Evolutionary conservation across 2,113 vertebrate genomes (phyloP), one percentile per base, ranked within the genome.

Genomic region (Mastomys coucha): DNA sequence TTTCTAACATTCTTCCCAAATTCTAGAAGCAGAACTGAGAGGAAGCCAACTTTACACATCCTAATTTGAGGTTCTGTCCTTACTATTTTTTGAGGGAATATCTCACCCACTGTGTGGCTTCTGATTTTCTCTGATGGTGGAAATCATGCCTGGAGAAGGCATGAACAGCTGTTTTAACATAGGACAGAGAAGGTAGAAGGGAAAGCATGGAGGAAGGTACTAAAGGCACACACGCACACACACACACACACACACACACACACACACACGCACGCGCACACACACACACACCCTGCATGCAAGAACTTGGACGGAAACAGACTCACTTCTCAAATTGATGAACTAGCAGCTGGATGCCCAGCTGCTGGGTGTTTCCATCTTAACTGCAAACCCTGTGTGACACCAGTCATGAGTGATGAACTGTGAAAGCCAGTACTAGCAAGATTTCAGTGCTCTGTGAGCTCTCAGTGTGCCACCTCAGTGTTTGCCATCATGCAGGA

Each of bases 221-320:
- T 82, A 9, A 81, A 78, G 73, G 77, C 91, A 86, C 53, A 65
- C 58, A 69, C 26, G 10, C 45, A 26, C 8, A 53, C 77, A 36
- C 51, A n/a, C 17, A 45, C 75, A 51, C 45, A 49, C 45, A 51
- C 28, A 33, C 33, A 5, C 45, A 53, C 77, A 53, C 76, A 33
- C 8, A 28, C 42, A 76, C 31, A 56, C 45, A 31, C 75, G 24
- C 70, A 39, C 72, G 22, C 70, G 45, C 39, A 28, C 75, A 51
- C 45, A 49, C 45, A 78, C 28, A 19, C 33, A 10, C 0, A 39
- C 88, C 60, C 81, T 45, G 56, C 33, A 14, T 19, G 78, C 49
- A 31, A 39, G 0, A 45, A 88, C 82, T 78, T 69, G 9, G 73
- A 60, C 12, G 28, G 87, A 97, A 98, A 96, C 89, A 82, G 42